Evolutionary conservation across 2,113 vertebrate species (phyloP), one percentile per base, ranked within the genome.

Genomic region (Microtus richardsoni): DNA sequence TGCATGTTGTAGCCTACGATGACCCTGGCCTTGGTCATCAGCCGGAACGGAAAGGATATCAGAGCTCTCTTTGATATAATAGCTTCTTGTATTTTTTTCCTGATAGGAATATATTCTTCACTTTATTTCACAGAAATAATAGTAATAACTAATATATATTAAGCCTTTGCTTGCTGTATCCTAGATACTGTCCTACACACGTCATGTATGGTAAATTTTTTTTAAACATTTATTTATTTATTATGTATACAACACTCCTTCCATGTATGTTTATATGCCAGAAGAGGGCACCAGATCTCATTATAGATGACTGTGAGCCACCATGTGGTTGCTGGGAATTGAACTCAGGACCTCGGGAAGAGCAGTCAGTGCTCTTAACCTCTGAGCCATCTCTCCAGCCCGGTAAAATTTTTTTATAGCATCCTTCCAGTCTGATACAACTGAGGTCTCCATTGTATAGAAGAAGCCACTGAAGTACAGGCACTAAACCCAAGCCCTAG

Each of bases 101-200:
- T 41, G 79, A 60, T 54, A 80, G 10, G 33, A 9, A n/a, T 60
- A 39, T 22, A 36, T n/a, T 26, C 54, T 60, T 28, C 13, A 62
- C 54, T 82, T 14, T 58, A 80, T 94, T 90, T 93, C 71, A 92
- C 41, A 80, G 75, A 70, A 85, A 92, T 91, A 94, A 86, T 85
- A 92, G 30, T 68, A 73, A 91, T 77, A 58, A 22, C 33, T 33
- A 74, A 58, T 62, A 47, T n/a, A 52, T 84, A 90, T 33, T 75
- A 66, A 78, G 8, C 36, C 79, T 17, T 84, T 94, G 54, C 13
- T 92, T 88, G 66, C 5, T 28, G 58, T 28, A 64, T 78, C 21
- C 26, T 49, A 80, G 36, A 3, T 11, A 64, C 17, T 91, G 30
- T 79, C 89, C 62, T 91, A 79, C 47, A 47, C 47, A 89, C 22